Evolutionary conservation across 2,113 vertebrate species (phyloP), one percentile per base, ranked within the genome.

Genomic region (Percina caprodes): DNA sequence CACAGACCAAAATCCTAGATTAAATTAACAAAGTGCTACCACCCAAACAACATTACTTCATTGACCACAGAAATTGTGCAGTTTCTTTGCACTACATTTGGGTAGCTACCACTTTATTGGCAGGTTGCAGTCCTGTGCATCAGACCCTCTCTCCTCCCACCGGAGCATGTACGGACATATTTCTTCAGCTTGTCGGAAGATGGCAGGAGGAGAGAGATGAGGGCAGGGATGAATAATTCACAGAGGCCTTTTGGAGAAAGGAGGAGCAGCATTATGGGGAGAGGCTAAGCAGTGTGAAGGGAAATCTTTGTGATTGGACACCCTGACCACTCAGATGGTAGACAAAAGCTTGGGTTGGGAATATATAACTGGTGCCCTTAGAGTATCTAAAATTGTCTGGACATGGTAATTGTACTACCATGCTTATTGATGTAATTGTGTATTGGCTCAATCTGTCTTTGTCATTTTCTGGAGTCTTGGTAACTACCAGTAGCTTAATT

Each of bases 141-240:
- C 80, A 61, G 21, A 67, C 39, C 12, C 45, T 48, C 4, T 0
- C 26, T 23, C 46, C 15, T 76, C 77, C 74, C 48, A 1, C 45
- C 59, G 70, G 39, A 45, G 23, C 35, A 18, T 72, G 71, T 59
- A 19, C 12, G 8, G n/a, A 61, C 9, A 83, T 68, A 7, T 74
- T 83, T 83, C 45, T 63, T 74, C 46, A 62, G 77, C 74, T 78
- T 65, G 46, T 87, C 66, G 69, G 61, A 69, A 35, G 48, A 79
- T 83, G 6, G 54, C 61, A 71, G 83, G 48, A 77, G 24, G 46
- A 70, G 54, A 85, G 69, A 39, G 26, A 59, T 70, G 61, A n/a
- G 18, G 21, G 52, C 14, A 58, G 26, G 66, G 42, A 81, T 85
- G 49, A 89, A 92, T 89, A 86, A 86, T 90, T 93, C 74, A 91